Evolutionary conservation across 2,113 vertebrate species (phyloP), one percentile per base, ranked within the genome.

Genomic region (Hippocampus zosterae): DNA sequence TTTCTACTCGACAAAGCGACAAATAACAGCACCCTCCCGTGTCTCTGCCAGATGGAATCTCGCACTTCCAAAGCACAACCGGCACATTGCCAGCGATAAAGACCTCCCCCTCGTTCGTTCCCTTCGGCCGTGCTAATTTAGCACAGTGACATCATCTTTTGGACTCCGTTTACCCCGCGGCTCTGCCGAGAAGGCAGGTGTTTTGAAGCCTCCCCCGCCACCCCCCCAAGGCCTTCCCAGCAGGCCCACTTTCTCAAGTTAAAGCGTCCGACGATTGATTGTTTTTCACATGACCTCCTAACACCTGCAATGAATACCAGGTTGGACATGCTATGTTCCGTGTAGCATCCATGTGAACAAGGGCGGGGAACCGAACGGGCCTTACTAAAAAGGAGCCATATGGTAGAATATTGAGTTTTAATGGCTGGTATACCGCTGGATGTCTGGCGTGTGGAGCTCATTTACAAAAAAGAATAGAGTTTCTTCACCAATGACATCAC

Each of bases 341-440:
- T 63, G 65, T 66, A 81, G 85, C 84, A 88, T 85, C 86, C 84
- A 86, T 76, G 71, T 42, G 68, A 75, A 86, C 74, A 83, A 77
- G 83, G 85, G 44, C 3, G 44, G 13, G 44, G 13, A 37, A 46
- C 12, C 44, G 3, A 10, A 3, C 21, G 6, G 48, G 18, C 18
- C 48, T 19, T 19, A 50, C 18, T 50, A 50, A 50, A 50, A 50
- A 50, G 18, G 18, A 50, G 48, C 18, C 18, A 7, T 21, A 21
- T 48, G 15, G 5, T 44, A 44, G 42, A 44, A 48, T 16, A 48
- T 18, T 48, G 16, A 48, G 18, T 50, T 50, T 50, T 21, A 50
- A 50, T 50, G 8, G 48, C 6, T 19, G 18, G 48, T 13, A 12
- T 44, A 12, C 12, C 3, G 42, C 3, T 12, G 13, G 42, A 13